These are phyloP conservation scores for Zaprionus vittiger DNA, from an alignment of 1,140 invertebrate species.

Conservation along the genomic window DNA sequence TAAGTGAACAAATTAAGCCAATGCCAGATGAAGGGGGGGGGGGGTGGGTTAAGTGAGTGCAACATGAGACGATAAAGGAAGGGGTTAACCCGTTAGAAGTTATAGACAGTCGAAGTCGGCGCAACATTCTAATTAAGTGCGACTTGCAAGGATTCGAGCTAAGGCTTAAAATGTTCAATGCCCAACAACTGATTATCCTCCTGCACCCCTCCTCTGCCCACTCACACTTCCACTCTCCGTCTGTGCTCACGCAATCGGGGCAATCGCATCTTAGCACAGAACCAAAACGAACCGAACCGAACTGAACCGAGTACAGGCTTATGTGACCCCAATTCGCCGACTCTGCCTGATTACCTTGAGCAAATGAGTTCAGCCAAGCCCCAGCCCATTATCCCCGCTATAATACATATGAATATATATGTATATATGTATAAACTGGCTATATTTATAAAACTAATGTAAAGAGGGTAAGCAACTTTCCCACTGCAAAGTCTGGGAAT, in stretches of 20 bases:
- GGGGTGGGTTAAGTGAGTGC: background rate
- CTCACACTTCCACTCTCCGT: background rate
- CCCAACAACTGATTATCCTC: background rate
- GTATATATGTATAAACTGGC: background rate
- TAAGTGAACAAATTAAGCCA: conserved; percentile 41
- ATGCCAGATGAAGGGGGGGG: conserved; percentile 3
- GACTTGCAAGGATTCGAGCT: conserved; percentile 44
- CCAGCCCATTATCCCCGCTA: too few species aligned
- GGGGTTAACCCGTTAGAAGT: background rate
- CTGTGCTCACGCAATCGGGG: background rate
- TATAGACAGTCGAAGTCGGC: background rate
- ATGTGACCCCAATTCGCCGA: conserved; percentile 22
- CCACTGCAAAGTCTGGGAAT: too few species aligned
- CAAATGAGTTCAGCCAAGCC: background rate
- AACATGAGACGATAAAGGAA: conserved; percentile 18
- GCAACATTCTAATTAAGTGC: conserved; percentile 36
- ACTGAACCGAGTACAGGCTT: background rate
- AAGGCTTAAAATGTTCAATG: conserved; percentile 14
- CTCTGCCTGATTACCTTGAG: conserved; percentile 22
- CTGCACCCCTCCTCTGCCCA: background rate
- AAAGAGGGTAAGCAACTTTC: background rate
- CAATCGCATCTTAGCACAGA: conserved; percentile 44
- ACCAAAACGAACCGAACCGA: conserved; percentile 1
- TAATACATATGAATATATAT: background rate
- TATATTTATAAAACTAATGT: background rate